Evolutionary conservation across 2,797 vertebrate genomes (phyloP).

Genomic region (Alosa sapidissima): DNA sequence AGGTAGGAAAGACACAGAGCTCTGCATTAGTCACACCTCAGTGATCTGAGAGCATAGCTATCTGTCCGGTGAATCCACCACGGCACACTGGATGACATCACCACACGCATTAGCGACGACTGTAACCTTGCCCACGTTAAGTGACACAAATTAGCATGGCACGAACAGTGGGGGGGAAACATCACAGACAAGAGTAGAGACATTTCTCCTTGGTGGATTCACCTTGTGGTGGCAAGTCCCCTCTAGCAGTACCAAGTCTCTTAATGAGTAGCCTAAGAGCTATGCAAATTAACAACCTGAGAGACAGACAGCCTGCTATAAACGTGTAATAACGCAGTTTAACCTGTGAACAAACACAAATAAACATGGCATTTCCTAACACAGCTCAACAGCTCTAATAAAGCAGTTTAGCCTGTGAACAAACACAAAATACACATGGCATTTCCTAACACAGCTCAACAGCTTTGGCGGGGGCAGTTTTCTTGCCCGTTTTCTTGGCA

Average conservation of each 20-base stretch:
- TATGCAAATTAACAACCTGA: background rate
- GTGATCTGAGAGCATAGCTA: constrained; percentile 12
- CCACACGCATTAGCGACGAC: constrained; percentile 13
- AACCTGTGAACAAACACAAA: background rate
- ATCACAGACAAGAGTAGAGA: background rate
- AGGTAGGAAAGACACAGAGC: constrained; percentile 10
- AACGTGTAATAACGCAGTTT: background rate
- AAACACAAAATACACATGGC: too few species aligned
- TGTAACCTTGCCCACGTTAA: background rate
- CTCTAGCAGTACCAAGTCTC: background rate
- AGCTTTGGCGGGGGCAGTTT: background rate
- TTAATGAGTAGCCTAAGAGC: background rate
- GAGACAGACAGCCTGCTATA: background rate
- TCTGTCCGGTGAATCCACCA: constrained; percentile 19
- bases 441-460: background rate
- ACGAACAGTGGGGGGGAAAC: background rate
- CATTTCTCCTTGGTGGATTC: background rate
- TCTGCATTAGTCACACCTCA: constrained; percentile 33
- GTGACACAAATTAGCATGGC: constrained; percentile 21
- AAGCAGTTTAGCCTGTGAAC: too few species aligned
- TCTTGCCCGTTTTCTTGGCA: background rate
- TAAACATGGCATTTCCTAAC: background rate
- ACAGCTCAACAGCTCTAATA: background rate
- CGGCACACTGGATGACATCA: constrained; percentile 16
- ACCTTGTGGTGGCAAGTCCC: background rate